A percentile compares a stretch with the other conserved stretches of the same genome.
Conservation (phyloP, 2,113 vertebrate species). For the Pygoscelis adeliae region DNA sequence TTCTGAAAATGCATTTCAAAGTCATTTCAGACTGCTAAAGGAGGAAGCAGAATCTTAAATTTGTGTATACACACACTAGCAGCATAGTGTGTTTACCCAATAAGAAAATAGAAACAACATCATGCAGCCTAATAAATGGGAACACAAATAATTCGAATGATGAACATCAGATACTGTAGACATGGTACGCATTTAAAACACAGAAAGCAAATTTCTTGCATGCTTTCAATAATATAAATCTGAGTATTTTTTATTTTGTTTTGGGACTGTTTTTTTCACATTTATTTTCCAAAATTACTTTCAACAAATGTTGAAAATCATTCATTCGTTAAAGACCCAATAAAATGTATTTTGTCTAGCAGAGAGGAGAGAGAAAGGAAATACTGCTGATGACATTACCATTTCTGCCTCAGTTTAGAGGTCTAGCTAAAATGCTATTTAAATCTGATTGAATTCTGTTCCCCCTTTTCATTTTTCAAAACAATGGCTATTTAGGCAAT, state of each 20-base stretch:
- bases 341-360: neutral
- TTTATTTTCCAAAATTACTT: neutral
- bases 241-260: neutral
- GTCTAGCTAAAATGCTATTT: neutral
- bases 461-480: neutral
- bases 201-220: neutral
- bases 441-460: neutral
- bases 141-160: neutral
- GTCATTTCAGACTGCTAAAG: neutral
- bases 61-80: neutral
- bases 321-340: neutral
- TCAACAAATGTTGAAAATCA: neutral
- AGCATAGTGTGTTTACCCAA: neutral
- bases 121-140: neutral
- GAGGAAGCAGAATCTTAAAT: neutral
- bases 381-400: neutral
- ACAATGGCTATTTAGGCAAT: neutral
- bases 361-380: neutral
- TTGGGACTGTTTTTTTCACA: neutral
- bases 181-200: neutral
- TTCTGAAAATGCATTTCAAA: conserved; percentile 4
- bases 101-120: neutral
- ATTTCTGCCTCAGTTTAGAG: neutral
- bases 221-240: neutral
- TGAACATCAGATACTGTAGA: neutral